Percentiles rank a stretch among this genome's conserved stretches.
Evolutionary conservation across 2,797 vertebrate genomes (phyloP).

Genomic region (Gymnopithys bicolor): DNA sequence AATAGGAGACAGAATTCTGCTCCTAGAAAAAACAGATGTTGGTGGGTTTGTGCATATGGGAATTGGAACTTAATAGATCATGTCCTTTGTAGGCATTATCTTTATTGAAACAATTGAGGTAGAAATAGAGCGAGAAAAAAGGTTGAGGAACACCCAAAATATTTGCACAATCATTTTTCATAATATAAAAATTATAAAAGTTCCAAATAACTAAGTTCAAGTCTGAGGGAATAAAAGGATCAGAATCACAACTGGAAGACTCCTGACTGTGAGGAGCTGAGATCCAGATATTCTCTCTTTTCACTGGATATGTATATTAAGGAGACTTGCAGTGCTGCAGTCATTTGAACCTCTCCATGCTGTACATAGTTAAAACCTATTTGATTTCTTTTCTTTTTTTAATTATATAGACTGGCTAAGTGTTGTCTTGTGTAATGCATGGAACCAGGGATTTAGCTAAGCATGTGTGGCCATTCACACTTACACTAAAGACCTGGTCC

Average conservation of each 20-base stretch:
- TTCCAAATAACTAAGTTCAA: not conserved
- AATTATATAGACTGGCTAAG: not conserved
- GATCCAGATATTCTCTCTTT: not conserved
- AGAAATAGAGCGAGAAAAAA: not conserved
- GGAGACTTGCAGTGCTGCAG: not conserved
- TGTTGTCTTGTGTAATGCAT: not conserved
- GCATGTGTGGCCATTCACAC: not conserved
- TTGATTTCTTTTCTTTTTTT: not conserved
- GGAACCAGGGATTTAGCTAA: not conserved
- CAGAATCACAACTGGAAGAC: not conserved
- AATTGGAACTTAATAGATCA: not conserved
- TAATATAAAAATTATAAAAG: not conserved
- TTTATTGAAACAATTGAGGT: not conserved
- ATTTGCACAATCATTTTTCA: not conserved
- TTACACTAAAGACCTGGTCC: not conserved
- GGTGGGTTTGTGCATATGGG: not conserved
- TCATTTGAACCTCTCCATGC: not conserved
- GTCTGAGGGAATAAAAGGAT: not conserved
- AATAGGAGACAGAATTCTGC: not conserved
- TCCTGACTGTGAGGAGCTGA: fast-evolving
- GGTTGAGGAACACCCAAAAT: not conserved
- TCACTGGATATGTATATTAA: fast-evolving
- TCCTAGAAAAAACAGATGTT: not conserved
- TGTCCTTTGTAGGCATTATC: not conserved
- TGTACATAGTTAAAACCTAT: not conserved